Base-by-base conservation (phyloP, 2,888 invertebrate species). In the Octonoba sinensis region DNA sequence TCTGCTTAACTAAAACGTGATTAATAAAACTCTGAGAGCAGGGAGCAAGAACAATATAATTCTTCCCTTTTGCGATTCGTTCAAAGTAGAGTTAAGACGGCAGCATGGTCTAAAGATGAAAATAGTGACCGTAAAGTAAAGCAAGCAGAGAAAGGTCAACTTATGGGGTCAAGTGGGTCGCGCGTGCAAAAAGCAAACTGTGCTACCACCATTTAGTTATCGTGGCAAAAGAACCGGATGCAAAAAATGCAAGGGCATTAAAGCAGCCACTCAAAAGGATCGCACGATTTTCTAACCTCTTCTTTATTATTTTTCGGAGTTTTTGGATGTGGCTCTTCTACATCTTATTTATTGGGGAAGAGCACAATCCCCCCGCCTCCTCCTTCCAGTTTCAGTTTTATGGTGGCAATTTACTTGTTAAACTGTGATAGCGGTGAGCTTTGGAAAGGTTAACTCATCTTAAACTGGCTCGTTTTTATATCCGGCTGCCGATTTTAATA, bases 271-370 rank as follows among this genome's bases (percentile, higher is more conserved):
- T 62, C 27, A 36, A 65, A 47, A 20, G 65, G 18, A 65, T 36
- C 8, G 44, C 65, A 65, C 65, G 65, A 65, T 47, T 44, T 15
- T 65, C 3, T 18, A 47, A 4, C 3, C 20, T 47, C 8, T n/a
- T 65, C 49, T 65, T 46, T 60, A 24, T 16, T 60, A 47, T 46
- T 65, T 47, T 47, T 36, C 36, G 11, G 36, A 36, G 47, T 47
- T 47, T 47, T 65, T 36, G 20, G 18, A 22, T 44, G 16, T 24
- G 6, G 18, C 47, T 65, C 15, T 49, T 44, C 44, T 47, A 65
- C 65, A 20, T 65, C 65, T 65, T 65, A 65, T 65, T 65, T 65
- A 65, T 65, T 65, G 65, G 65, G 49, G 49, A 65, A 65, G 36
- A 18, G 20, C 24, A 22, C 22, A 44, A 0, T 22, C 11, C 20